Conservation (phyloP, 1,140 invertebrate genomes). For the Meloidogyne exigua region DNA sequence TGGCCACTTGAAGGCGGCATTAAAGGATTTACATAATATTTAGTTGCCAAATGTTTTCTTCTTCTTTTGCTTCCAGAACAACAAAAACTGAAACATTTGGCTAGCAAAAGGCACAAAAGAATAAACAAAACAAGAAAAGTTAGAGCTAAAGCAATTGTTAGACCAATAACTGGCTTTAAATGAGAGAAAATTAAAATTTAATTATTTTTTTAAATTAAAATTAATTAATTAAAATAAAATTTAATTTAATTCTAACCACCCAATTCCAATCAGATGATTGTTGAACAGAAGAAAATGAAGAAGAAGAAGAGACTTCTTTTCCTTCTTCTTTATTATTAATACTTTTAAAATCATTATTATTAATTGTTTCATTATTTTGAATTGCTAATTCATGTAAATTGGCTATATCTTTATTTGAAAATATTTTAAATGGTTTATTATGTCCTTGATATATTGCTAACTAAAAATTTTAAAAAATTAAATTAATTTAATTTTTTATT, state of each 20-base stretch:
- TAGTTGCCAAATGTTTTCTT: slow-evolving; percentile 10
- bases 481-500: neutral
- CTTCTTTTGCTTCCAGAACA: slow-evolving; percentile 2
- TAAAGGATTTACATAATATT: slow-evolving; percentile 33
- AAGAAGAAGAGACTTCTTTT: neutral
- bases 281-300: slow-evolving; percentile 22
- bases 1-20: slow-evolving; percentile 14
- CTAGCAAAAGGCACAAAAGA: slow-evolving; percentile 29
- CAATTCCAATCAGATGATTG: slow-evolving; percentile 28
- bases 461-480: slow-evolving; percentile 13
- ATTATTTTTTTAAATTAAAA: neutral
- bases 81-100: slow-evolving; percentile 34
- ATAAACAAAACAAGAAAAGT: slow-evolving; percentile 26
- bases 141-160: slow-evolving; percentile 30
- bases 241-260: slow-evolving; percentile 25
- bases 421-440: neutral
- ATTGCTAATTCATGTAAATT: slow-evolving; percentile 27
- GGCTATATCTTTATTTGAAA: slow-evolving; percentile 32
- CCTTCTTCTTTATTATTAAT: too few relatives aligned
- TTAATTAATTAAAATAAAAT: neutral
- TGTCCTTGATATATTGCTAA: slow-evolving; percentile 32
- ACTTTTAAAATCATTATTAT: too few relatives aligned
- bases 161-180: slow-evolving; percentile 33
- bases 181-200: neutral
- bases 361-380: neutral